Conservation (phyloP, 2,797 vertebrate species). For the Bradypodion ventrale region DNA sequence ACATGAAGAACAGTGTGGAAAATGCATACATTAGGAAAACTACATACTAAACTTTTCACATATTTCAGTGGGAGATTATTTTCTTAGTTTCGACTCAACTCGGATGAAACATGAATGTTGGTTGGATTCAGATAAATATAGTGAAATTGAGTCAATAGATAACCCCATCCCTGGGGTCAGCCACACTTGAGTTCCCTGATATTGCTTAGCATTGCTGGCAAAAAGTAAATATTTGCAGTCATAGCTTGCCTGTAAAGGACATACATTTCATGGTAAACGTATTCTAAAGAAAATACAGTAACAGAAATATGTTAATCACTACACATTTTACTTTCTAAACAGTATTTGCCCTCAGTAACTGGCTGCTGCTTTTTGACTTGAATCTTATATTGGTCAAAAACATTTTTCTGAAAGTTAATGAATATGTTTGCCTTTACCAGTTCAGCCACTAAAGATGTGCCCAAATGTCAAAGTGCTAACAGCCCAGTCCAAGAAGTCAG, state of each 20-base stretch:
- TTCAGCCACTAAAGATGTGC: background rate
- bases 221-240: slow-evolving; percentile 62
- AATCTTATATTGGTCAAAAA: background rate
- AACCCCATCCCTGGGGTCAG: slow-evolving; percentile 12
- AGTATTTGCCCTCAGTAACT: background rate
- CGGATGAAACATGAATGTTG: background rate
- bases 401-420: slow-evolving; percentile 8
- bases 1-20: too few species aligned
- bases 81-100: background rate
- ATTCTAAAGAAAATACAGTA: slow-evolving; percentile 22
- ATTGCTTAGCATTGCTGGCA: slow-evolving; percentile 29
- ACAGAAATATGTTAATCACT: slow-evolving; percentile 45
- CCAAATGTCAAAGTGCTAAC: background rate
- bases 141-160: background rate
- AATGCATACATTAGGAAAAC: background rate
- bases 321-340: slow-evolving; percentile 45
- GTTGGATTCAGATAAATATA: background rate
- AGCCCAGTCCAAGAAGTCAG: background rate
- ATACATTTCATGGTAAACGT: slow-evolving; percentile 32
- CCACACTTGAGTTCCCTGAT: slow-evolving; percentile 34
- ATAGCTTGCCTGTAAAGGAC: slow-evolving; percentile 41
- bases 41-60: background rate
- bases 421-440: slow-evolving; percentile 21
- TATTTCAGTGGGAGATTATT: too few species aligned
- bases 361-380: background rate